A percentile compares a stretch with the other conserved stretches of the same genome.
Evolutionary conservation across 2,888 invertebrate species (phyloP).

Genomic region (Monoplex corrugatus): DNA sequence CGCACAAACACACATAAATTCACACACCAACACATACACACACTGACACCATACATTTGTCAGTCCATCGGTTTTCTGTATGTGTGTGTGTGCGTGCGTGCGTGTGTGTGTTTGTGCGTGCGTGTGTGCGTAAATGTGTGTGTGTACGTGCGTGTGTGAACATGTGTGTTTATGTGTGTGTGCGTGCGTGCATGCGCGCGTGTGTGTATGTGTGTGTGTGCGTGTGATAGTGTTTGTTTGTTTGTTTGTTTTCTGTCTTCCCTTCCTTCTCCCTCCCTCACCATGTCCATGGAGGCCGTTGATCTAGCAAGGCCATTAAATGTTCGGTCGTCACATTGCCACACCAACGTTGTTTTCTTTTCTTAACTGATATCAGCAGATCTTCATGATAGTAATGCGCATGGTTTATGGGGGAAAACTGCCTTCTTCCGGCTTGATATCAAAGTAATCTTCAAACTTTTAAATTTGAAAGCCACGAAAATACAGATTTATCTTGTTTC

Average conservation of each 20-base stretch:
- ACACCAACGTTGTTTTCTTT: background rate
- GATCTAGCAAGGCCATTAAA: background rate
- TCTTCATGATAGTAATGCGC: background rate
- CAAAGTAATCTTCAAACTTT: no score
- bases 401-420: no score
- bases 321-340: background rate
- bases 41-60: background rate
- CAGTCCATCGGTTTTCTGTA: background rate
- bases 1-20: no score
- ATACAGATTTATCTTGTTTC: no score
- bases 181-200: background rate
- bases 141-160: background rate
- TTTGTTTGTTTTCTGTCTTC: no score
- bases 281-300: background rate
- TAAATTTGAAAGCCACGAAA: no score
- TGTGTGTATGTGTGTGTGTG: background rate
- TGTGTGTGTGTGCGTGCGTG: slow-evolving; percentile 13
- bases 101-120: slow-evolving; percentile 5
- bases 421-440: no score
- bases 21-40: no score
- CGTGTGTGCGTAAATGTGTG: background rate
- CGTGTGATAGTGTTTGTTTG: background rate
- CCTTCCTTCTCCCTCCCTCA: no score
- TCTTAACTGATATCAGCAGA: background rate
- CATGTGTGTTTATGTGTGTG: background rate